These are phyloP conservation scores for Microtus ochrogaster DNA, from an alignment of 2,113 vertebrate species.

Conservation along the genomic window DNA sequence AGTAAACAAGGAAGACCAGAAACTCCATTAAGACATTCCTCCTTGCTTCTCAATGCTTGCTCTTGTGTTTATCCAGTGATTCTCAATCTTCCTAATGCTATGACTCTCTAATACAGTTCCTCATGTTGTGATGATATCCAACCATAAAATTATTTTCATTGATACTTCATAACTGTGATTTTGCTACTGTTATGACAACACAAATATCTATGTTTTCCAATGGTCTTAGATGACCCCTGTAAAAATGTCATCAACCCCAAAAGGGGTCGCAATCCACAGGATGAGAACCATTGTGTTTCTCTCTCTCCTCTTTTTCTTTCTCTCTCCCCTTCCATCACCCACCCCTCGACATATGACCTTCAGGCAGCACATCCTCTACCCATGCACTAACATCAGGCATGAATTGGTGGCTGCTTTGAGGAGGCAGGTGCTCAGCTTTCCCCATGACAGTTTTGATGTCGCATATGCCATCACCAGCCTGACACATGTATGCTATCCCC, in stretches of 20 bases:
- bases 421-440: constrained; percentile 57
- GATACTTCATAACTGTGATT: neutral
- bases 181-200: neutral
- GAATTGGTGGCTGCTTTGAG: constrained; percentile 50
- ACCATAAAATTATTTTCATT: neutral
- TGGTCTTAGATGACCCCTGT: neutral
- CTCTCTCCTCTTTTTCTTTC: neutral
- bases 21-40: constrained; percentile 31
- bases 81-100: neutral
- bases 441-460: constrained; percentile 70
- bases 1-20: constrained; percentile 45
- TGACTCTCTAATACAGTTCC: neutral
- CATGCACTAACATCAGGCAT: neutral
- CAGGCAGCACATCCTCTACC: constrained; percentile 1
- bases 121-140: neutral
- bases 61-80: neutral
- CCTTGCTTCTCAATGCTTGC: neutral
- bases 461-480: constrained; percentile 21
- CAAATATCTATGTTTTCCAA: no score
- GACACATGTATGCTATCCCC: constrained; percentile 65
- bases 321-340: neutral
- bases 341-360: neutral
- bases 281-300: neutral
- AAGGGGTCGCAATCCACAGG: neutral
- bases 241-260: neutral